Base-by-base conservation (phyloP, 2,888 invertebrate genomes). In the Archaeoteleia sp. region DNA sequence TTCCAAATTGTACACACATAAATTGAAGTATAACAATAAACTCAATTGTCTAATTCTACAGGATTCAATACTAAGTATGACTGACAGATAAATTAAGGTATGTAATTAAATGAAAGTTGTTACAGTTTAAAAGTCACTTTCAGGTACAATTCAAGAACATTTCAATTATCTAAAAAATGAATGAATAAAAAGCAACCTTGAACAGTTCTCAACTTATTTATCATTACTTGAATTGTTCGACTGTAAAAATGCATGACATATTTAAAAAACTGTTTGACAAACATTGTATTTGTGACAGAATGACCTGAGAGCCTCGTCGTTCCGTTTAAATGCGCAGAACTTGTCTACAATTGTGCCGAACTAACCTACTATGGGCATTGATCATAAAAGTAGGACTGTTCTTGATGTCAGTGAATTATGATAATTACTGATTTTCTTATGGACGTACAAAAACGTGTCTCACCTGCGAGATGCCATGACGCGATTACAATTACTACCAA, bases 391-490 rank as follows among this genome's bases (percentile, higher is more conserved):
- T 67, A 62, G 58, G 61, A 63, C 69, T 72, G 72, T 67, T 71
- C 74, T 70, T 49, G 35, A 42, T 72, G 71, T 73, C 74, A 70
- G 70, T 74, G 75, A 75, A 77, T 79, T 78, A 77, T 77, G 75
- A 53, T 49, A 46, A 57, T 57, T 35, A 29, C 29, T 32, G 20
- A 23, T 57, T 70, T 74, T 66, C 72, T 73, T 70, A 72, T 55
- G 69, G 61, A 71, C 70, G 68, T 66, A 73, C 34, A 74, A 71
- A 78, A 76, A 74, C 70, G 70, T 74, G 74, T 71, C 84, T 84
- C 75, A 84, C 84, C 84, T 84, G 79, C 84, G 84, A 69, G 84
- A 84, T 84, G 83, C 84, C 84, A 84, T 84, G 75, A 79, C 79
- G 82, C 73, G 74, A 75, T 75, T 73, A 72, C 72, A 75, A 74